Conservation (phyloP, 2,113 vertebrate species). For the Ginglymostoma cirratum region DNA sequence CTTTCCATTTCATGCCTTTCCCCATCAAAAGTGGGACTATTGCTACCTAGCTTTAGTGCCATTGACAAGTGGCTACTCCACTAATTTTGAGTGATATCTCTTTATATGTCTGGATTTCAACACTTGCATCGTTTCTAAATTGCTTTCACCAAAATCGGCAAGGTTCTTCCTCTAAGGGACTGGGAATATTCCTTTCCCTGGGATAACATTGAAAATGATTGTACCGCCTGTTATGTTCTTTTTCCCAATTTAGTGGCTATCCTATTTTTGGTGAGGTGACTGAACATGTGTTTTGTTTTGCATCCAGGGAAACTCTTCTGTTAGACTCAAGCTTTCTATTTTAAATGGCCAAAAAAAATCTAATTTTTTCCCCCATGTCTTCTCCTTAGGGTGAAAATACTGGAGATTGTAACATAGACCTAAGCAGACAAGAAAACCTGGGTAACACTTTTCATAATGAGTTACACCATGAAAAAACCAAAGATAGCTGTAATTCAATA, state of each 20-base stretch:
- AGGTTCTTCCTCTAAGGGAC: background rate
- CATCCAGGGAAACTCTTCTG: slow-evolving; percentile 33
- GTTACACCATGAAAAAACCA: slow-evolving; percentile 70
- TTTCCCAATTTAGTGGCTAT: no score
- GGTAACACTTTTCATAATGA: slow-evolving; percentile 58
- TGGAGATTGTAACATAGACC: slow-evolving; percentile 60
- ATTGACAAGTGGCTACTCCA: background rate
- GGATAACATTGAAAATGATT: background rate
- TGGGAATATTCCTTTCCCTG: background rate
- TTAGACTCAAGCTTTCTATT: background rate
- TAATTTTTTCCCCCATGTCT: background rate
- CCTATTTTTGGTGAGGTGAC: background rate
- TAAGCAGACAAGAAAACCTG: slow-evolving; percentile 58
- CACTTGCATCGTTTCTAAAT: background rate
- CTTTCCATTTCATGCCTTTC: slow-evolving; percentile 8
- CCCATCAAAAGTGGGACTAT: background rate
- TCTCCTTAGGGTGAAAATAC: slow-evolving; percentile 61
- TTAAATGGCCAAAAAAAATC: background rate
- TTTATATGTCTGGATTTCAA: background rate
- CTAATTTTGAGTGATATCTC: background rate
- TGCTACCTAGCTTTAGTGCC: background rate
- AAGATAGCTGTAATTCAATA: slow-evolving; percentile 64
- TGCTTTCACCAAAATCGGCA: background rate
- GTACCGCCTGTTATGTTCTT: no score
- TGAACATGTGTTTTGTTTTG: slow-evolving; percentile 36